Percentiles rank a stretch among this genome's conserved stretches.
Evolutionary conservation across 2,113 vertebrate genomes (phyloP).

Genomic region (Leptobrachium leishanense): DNA sequence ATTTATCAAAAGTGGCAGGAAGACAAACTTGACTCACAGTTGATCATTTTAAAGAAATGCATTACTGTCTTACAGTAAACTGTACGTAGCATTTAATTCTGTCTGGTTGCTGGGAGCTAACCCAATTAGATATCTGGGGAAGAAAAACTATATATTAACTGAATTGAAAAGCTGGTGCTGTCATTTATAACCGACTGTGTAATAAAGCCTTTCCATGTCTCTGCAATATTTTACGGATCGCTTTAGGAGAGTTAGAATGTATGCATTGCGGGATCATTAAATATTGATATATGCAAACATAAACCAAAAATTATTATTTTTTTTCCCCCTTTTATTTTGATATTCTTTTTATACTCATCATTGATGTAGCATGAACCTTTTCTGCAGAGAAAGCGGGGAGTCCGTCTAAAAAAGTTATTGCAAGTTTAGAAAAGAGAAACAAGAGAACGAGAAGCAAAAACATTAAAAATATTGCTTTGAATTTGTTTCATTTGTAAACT

Average conservation of each 20-base stretch:
- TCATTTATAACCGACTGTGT: background rate
- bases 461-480: too few relatives aligned
- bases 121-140: background rate
- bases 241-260: background rate
- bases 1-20: constrained; percentile 32
- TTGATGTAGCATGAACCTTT: too few relatives aligned
- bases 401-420: too few relatives aligned
- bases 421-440: too few relatives aligned
- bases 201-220: background rate
- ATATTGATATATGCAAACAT: background rate
- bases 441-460: too few relatives aligned
- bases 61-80: constrained; percentile 18
- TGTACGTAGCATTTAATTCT: constrained; percentile 18
- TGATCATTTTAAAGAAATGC: constrained; percentile 36
- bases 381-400: too few relatives aligned
- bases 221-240: background rate
- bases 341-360: too few relatives aligned
- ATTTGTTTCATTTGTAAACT: too few relatives aligned
- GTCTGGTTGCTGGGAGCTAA: background rate
- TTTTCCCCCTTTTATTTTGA: too few relatives aligned
- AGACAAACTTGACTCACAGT: constrained; percentile 32
- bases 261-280: background rate
- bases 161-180: background rate
- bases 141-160: background rate
- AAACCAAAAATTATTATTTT: too few relatives aligned